Evolutionary conservation across 2,113 vertebrate genomes (phyloP).

Genomic region (Cebus imitator): DNA sequence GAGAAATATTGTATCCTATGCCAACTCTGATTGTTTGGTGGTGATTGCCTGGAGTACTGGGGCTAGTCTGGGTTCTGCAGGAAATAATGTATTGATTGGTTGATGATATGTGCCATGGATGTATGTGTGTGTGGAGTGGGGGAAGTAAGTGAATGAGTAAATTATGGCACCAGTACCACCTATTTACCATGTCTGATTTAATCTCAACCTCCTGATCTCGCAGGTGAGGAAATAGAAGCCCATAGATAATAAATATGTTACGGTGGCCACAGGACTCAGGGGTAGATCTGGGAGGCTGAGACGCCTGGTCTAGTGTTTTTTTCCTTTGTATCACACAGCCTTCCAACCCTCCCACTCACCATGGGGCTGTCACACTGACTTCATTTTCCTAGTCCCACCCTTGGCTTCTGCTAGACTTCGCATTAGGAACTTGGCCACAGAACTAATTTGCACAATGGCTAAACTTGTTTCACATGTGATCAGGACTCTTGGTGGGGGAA

Average conservation of each 20-base stretch:
- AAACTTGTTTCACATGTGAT: slow-evolving; percentile 64
- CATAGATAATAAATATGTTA: neutral
- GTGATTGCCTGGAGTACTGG: neutral
- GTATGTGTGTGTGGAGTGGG: neutral
- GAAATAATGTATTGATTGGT: neutral
- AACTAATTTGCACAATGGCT: slow-evolving; percentile 49
- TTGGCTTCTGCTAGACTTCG: slow-evolving; percentile 57
- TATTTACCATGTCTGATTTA: neutral
- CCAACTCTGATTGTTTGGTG: neutral
- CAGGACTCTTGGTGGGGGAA: slow-evolving; percentile 5
- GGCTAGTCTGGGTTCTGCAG: neutral
- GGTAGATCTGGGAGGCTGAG: neutral
- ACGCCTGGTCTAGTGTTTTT: neutral
- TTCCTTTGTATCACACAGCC: neutral
- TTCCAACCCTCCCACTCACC: neutral
- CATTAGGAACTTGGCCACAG: slow-evolving; percentile 57
- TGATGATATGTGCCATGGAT: neutral
- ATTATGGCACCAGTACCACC: neutral
- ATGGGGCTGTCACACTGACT: neutral
- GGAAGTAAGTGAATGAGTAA: neutral
- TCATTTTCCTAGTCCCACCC: slow-evolving; percentile 66
- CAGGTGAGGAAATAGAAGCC: neutral
- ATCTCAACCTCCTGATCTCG: neutral
- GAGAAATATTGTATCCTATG: neutral
- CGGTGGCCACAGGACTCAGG: neutral